Percentiles rank a stretch among this genome's conserved stretches.
phyloP scores from a whole-genome alignment of 2,113 vertebrate species.

The Camelus dromedarius region DNA sequence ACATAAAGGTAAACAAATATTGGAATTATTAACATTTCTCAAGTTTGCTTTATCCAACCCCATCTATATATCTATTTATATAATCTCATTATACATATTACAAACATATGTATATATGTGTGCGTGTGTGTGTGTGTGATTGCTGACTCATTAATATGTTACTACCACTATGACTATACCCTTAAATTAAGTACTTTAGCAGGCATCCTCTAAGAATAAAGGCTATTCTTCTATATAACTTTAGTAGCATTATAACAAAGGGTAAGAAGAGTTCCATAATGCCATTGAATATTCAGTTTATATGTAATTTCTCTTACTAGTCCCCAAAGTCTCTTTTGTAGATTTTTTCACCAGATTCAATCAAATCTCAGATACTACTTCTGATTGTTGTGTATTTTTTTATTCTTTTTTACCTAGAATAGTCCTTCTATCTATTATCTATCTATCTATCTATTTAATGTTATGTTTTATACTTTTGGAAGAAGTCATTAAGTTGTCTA shows the following conservation, averaged over 20 bases:
- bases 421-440: neutral
- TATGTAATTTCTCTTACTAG: neutral
- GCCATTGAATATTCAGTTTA: neutral
- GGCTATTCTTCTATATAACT: neutral
- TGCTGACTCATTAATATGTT: neutral
- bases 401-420: neutral
- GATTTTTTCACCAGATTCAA: neutral
- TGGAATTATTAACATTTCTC: neutral
- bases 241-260: neutral
- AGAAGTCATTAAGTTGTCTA: neutral
- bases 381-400: neutral
- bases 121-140: neutral
- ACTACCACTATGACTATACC: neutral
- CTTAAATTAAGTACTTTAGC: neutral
- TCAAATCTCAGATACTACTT: neutral
- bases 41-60: neutral
- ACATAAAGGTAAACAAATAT: neutral
- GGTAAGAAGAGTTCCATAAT: neutral
- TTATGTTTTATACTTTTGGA: neutral
- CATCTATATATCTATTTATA: neutral
- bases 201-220: neutral
- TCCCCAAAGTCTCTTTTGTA: neutral
- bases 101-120: neutral
- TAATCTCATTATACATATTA: neutral
- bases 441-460: too few species aligned